Evolutionary conservation across 2,113 vertebrate species (phyloP).

Genomic region (Amblyornis subalaris): DNA sequence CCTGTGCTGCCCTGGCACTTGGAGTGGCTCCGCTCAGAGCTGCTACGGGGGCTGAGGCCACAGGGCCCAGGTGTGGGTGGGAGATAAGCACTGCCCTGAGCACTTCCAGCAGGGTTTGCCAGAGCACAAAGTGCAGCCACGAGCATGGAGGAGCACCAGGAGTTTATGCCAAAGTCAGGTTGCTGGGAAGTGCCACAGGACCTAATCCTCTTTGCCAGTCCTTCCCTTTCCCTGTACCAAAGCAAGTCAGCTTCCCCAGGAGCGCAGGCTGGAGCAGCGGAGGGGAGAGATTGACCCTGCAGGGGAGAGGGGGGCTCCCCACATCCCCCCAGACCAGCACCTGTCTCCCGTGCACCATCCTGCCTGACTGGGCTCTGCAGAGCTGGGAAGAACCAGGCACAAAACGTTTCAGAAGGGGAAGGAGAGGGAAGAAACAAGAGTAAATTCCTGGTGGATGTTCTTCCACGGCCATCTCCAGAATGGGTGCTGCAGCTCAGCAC

Average conservation of each 20-base stretch:
- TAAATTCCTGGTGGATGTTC: background rate
- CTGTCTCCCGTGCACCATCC: fast-evolving
- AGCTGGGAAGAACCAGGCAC: background rate
- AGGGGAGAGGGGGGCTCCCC: background rate
- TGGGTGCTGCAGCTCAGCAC: background rate
- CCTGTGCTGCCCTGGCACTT: background rate
- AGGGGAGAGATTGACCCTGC: background rate
- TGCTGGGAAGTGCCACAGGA: background rate
- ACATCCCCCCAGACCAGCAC: background rate
- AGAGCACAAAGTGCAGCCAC: background rate
- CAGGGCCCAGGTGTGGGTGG: background rate
- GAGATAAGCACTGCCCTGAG: background rate
- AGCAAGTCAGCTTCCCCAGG: background rate
- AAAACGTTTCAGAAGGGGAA: background rate
- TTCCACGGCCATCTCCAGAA: background rate
- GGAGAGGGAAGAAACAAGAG: background rate
- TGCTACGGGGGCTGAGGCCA: background rate
- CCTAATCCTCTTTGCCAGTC: background rate
- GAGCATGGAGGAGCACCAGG: background rate
- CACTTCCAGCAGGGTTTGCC: background rate
- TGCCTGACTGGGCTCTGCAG: background rate
- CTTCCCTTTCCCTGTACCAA: background rate
- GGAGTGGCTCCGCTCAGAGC: background rate
- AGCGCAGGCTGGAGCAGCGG: background rate
- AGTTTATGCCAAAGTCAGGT: background rate